These are phyloP conservation scores for Platygyra sinensis DNA, from an alignment of 64 coral and sea anemone species.

Conservation along the genomic window DNA sequence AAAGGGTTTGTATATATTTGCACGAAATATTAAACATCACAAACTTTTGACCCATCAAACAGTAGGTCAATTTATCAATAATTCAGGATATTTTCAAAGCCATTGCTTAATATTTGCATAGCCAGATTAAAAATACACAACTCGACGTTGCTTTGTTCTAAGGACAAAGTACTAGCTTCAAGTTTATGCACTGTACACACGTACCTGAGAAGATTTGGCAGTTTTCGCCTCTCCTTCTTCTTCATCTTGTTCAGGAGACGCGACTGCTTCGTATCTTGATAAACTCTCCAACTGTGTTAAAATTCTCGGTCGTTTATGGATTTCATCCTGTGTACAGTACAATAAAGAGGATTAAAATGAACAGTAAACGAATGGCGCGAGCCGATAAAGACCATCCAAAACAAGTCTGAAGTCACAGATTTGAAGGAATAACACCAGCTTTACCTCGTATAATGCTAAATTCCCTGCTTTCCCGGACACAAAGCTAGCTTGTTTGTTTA, in stretches of 20 bases:
- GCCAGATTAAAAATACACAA: neutral
- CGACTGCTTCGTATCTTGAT: constrained; percentile 86
- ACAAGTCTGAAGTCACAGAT: neutral
- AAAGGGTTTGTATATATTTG: neutral
- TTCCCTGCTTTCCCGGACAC: constrained; percentile 67
- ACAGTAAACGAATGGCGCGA: neutral
- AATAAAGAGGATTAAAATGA: constrained; percentile 29
- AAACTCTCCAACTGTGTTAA: constrained; percentile 73
- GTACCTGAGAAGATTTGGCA: constrained; percentile 35
- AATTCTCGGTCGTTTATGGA: constrained; percentile 81
- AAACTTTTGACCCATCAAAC: constrained; percentile 21
- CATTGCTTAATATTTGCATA: constrained; percentile 18
- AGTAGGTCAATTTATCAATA: neutral
- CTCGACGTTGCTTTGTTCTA: neutral
- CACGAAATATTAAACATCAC: neutral
- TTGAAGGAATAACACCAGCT: neutral
- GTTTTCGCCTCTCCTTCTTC: constrained; percentile 56
- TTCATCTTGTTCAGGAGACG: constrained; percentile 66
- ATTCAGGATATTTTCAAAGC: constrained; percentile 19
- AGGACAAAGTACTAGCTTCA: neutral
- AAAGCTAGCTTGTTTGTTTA: constrained; percentile 20
- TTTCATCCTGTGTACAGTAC: constrained; percentile 70
- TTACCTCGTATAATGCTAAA: constrained; percentile 93
- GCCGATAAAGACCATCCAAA: neutral
- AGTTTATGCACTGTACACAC: neutral